Conservation (phyloP, 2,888 invertebrate genomes). For the Liodrosophila aerea region DNA sequence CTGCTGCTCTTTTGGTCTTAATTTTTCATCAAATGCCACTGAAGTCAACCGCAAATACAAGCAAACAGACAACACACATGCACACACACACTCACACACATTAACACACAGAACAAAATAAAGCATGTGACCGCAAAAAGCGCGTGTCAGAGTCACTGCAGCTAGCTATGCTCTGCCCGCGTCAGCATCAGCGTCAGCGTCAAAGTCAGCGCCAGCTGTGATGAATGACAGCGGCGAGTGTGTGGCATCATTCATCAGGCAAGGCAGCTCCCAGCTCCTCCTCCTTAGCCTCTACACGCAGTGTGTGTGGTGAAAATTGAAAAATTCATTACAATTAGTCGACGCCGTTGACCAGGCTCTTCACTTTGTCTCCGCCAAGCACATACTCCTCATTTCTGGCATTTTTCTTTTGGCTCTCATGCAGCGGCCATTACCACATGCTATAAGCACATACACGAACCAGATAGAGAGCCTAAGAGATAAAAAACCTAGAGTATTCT, state of each 20-base stretch:
- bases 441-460: constrained; percentile 7
- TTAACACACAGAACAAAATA: constrained; percentile 7
- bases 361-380: not conserved
- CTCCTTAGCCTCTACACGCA: not conserved
- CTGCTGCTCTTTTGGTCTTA: constrained; percentile 18
- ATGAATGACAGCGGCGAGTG: constrained; percentile 70
- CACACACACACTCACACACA: constrained; percentile 8
- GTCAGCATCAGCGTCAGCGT: constrained; percentile 17
- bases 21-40: constrained; percentile 55
- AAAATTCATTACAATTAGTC: constrained; percentile 76
- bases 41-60: constrained; percentile 55
- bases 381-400: not conserved
- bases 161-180: constrained; percentile 27
- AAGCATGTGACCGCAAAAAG: constrained; percentile 59
- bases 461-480: constrained; percentile 1
- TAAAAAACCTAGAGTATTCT: too few species aligned
- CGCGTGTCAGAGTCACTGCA: constrained; percentile 51
- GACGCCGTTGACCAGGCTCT: constrained; percentile 46
- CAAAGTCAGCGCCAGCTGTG: constrained; percentile 53
- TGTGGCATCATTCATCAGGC: constrained; percentile 73
- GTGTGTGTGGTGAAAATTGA: constrained; percentile 52
- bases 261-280: not conserved
- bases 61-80: constrained; percentile 13
- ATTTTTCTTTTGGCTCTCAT: not conserved
- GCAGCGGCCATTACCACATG: constrained; percentile 52